Evolutionary conservation across 2,797 vertebrate species (phyloP), one percentile per base, ranked within the genome.

Genomic region (Chelon labrosus): DNA sequence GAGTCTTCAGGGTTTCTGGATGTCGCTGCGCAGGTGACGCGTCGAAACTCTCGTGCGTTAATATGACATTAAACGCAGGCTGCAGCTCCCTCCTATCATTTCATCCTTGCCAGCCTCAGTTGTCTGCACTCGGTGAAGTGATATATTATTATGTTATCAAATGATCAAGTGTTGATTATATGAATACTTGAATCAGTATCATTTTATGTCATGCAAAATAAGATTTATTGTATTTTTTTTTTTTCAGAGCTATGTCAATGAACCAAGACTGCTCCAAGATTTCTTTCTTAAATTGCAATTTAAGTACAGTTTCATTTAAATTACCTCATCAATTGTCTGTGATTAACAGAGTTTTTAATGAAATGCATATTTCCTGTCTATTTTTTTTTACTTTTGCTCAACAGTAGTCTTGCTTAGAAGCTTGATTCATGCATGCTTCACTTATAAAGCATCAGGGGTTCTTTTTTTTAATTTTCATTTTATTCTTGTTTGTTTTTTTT

Each of bases 1-100:
- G 47, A 83, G 80, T 72, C 71, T 83, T 73, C 12, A 7, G 66
- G 49, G 64, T 67, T 54, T 83, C 55, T 19, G 57, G 19, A 61
- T 62, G 68, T 50, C 35, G 55, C 63, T n/a, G 12, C 52, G 65
- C 61, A 80, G 60, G 74, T 83, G 64, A 75, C 72, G 73, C 31
- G 4, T 79, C 44, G 4, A 61, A 80, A 70, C 56, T 59, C 52
- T 35, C 49, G 35, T 50, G 44, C 37, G 9, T 17, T 55, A 46
- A 66, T 60, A 39, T 61, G 41, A 58, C 53, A 80, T 22, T 19
- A 61, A 51, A 57, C 17, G 46, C 10, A 63, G 10, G 50, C 7
- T 6, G 7, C 37, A 17, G 39, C 37, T 59, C 11, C 13, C 41
- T 47, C 12, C 9, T 39, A 54, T 59, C 42, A 11, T 2, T 31